A percentile compares a stretch with the other conserved stretches of the same genome.
Evolutionary conservation across 2,888 invertebrate genomes (phyloP).

Genomic region (Xanthorhoe designata): DNA sequence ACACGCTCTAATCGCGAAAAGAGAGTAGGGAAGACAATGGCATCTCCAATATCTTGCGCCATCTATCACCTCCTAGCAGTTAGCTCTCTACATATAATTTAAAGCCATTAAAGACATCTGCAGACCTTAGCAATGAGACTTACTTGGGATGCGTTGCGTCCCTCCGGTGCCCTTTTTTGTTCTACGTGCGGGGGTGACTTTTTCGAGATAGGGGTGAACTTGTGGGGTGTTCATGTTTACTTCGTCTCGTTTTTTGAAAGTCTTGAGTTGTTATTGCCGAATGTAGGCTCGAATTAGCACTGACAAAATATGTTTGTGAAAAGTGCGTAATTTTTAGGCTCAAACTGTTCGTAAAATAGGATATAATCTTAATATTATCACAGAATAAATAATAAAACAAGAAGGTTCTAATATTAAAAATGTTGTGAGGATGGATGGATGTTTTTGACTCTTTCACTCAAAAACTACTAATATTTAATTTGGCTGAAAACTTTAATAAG

Average conservation of each 20-base stretch:
- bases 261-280: constrained; percentile 71
- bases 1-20: constrained; percentile 22
- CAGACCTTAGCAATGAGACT: constrained; percentile 81
- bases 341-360: no score
- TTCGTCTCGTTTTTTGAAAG: constrained; percentile 80
- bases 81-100: constrained; percentile 84
- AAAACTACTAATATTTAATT: no score
- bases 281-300: constrained; percentile 58
- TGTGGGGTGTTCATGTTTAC: constrained; percentile 80
- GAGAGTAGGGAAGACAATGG: constrained; percentile 35
- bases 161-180: constrained; percentile 82
- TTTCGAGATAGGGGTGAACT: constrained; percentile 83
- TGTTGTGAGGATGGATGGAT: no score
- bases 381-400: no score
- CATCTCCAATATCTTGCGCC: constrained; percentile 50
- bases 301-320: neutral
- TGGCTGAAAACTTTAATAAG: no score
- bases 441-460: no score
- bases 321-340: neutral
- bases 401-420: no score
- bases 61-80: constrained; percentile 80
- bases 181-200: constrained; percentile 83
- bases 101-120: constrained; percentile 86
- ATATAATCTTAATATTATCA: no score
- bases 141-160: constrained; percentile 83